Evolutionary conservation across 2,888 invertebrate genomes (phyloP), one percentile per base, ranked within the genome.

Genomic region (Stenodera caucasica): DNA sequence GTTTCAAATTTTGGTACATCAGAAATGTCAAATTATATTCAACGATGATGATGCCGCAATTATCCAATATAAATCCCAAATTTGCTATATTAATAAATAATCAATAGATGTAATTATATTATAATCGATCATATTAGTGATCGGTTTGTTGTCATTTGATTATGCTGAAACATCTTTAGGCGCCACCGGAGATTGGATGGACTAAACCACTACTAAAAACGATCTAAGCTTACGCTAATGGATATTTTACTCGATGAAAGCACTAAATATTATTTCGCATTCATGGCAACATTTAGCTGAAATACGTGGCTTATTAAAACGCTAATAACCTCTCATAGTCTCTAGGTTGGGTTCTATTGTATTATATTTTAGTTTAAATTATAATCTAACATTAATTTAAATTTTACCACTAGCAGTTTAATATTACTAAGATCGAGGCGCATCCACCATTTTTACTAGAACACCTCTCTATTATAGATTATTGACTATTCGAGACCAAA

Each of bases 81-180:
- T 26, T 26, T 26, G 26, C 26, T 26, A 26, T 26, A 26, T 26
- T 26, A 26, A 58, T 50, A 59, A 54, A 60, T 61, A 63, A 56
- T 55, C 58, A 57, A 62, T 64, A 66, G 66, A n/a, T n/a, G n/a
- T n/a, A n/a, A n/a, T n/a, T n/a, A n/a, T n/a, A n/a, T n/a, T n/a
- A n/a, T n/a, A n/a, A n/a, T n/a, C n/a, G n/a, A n/a, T n/a, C 5
- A 26, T 26, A 26, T 26, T 4, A 7, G 61, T 62, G 64, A 65
- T 63, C 61, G 65, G 64, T 64, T 64, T 68, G 68, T 68, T 68
- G 64, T 68, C 64, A 67, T 64, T 65, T 66, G 64, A 68, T 68
- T 68, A 68, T 68, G 68, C 67, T 54, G 59, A 61, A 63, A 64
- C 68, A 67, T 64, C 64, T 63, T 56, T 58, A 60, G 63, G 55